Evolutionary conservation across 2,797 vertebrate species (phyloP).

Genomic region (Cheirogaleus major): DNA sequence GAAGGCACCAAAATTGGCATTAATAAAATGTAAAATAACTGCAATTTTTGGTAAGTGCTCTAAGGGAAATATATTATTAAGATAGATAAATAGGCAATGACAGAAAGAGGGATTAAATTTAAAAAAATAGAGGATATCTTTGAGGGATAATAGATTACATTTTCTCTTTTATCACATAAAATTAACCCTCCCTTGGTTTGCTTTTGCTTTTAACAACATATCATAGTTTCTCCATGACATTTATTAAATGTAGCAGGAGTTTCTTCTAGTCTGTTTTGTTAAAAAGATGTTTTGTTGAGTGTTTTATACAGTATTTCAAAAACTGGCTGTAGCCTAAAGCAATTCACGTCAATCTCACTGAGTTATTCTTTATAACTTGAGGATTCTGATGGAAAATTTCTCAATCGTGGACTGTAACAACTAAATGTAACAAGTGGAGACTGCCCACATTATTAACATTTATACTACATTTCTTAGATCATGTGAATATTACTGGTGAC

Average conservation of each 20-base stretch:
- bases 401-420: neutral
- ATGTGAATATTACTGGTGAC: neutral
- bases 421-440: neutral
- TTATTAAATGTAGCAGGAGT: neutral
- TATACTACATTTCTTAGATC: neutral
- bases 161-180: neutral
- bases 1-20: no score
- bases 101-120: neutral
- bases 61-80: neutral
- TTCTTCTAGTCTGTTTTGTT: neutral
- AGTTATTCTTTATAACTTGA: neutral
- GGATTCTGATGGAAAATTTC: neutral
- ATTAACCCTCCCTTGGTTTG: neutral
- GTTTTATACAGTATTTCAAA: neutral
- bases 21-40: neutral
- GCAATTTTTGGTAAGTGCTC: neutral
- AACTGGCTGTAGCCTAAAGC: neutral
- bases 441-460: neutral
- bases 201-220: neutral
- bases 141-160: neutral
- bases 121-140: neutral
- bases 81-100: neutral
- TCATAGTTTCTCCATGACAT: neutral
- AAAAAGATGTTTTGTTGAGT: neutral
- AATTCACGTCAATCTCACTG: neutral